These are phyloP conservation scores for Plecturocebus donacophilus DNA, from an alignment of 2,113 vertebrate genomes.

Conservation along the genomic window DNA sequence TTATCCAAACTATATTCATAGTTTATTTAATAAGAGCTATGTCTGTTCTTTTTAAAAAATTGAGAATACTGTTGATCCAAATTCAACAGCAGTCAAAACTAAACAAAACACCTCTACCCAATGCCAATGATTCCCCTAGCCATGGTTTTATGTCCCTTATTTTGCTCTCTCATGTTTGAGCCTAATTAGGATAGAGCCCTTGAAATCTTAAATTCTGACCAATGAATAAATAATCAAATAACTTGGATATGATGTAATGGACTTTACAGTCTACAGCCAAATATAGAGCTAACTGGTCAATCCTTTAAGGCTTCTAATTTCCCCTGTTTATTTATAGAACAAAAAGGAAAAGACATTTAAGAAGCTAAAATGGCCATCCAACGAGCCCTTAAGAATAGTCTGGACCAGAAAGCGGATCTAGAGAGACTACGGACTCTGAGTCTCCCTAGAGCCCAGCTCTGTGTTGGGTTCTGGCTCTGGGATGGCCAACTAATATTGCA, in stretches of 20 bases:
- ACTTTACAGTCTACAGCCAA: constrained; percentile 88
- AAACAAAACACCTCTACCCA: constrained; percentile 85
- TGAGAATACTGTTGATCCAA: constrained; percentile 83
- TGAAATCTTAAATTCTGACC: constrained; percentile 65
- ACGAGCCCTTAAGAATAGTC: neutral
- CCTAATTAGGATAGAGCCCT: constrained; percentile 82
- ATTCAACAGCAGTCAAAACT: constrained; percentile 54
- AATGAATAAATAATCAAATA: constrained; percentile 79
- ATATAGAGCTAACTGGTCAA: constrained; percentile 89
- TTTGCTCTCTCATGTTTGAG: constrained; percentile 87
- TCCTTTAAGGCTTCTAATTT: constrained; percentile 88
- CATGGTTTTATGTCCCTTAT: constrained; percentile 84
- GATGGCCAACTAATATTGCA: neutral
- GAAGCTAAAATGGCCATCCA: neutral
- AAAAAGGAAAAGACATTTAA: constrained; percentile 36
- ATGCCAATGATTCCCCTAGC: constrained; percentile 83
- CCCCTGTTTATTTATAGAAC: constrained; percentile 78
- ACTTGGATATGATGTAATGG: constrained; percentile 84
- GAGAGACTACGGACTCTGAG: neutral
- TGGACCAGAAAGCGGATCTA: neutral
- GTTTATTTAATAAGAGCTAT: constrained; percentile 52
- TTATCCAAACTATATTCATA: neutral
- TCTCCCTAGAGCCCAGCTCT: neutral
- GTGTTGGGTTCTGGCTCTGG: neutral
- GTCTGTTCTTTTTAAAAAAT: constrained; percentile 13